Base-by-base conservation (phyloP, 2,888 invertebrate species). In the Syrphus vitripennis region DNA sequence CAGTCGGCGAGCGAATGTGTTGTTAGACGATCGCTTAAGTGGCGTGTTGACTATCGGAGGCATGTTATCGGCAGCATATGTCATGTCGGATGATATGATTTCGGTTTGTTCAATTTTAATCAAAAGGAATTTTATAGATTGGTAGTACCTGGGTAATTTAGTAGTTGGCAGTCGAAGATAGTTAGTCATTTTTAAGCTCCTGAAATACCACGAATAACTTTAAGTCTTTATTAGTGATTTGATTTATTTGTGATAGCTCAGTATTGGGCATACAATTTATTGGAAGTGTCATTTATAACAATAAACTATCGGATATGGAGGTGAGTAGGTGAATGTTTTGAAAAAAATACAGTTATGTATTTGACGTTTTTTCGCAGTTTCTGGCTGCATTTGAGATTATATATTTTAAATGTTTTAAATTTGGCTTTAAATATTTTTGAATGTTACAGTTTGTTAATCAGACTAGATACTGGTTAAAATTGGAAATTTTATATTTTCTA, bases 81-180 rank as follows among this genome's bases (percentile, higher is more conserved):
- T 86, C 86, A 82, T 86, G 86, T 82, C 19, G 12, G 34, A 57
- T 74, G 86, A 86, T 82, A 82, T 81, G 81, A 82, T 77, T 82
- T 70, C 65, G 74, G 37, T 34, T 67, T 70, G 83, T 83, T 78
- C 63, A 70, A 34, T 77, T 82, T 86, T 81, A 86, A 82, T 86
- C 77, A 78, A 82, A 29, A 29, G 82, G 82, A 81, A 74, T 86
- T 71, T 83, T 76, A 69, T 74, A 29, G 50, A 34, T 34, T 45
- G 45, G 24, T 50, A 48, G n/a, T 10, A 19, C 10, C 1, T n/a
- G 57, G n/a, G 77, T 86, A 74, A 86, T 81, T 86, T 77, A 86
- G 72, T 77, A 86, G 72, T 74, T 81, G 16, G 26, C 16, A 16
- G 24, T 16, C 14, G n/a, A n/a, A 57, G 81, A 50, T 67, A 72